These are phyloP conservation scores for Pantherophis guttatus DNA, from an alignment of 2,113 vertebrate genomes.

Conservation along the genomic window DNA sequence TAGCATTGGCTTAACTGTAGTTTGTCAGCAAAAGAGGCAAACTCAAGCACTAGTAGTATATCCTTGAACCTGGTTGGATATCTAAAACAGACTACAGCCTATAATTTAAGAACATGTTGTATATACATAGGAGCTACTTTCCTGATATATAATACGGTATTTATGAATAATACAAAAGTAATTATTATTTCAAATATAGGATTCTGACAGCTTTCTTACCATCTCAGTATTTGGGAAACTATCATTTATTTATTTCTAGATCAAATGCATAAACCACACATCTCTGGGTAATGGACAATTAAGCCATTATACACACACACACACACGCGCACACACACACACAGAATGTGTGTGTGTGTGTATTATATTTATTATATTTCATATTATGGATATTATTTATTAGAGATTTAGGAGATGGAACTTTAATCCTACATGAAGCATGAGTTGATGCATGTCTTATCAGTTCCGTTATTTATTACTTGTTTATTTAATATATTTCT, in stretches of 20 bases:
- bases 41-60: not conserved
- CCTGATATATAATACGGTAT: not conserved
- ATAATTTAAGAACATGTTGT: not conserved
- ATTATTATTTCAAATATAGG: not conserved
- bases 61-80: not conserved
- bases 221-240: conserved; percentile 3
- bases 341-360: no score
- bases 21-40: not conserved
- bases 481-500: not conserved
- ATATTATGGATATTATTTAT: not conserved
- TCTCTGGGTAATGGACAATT: not conserved
- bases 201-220: conserved; percentile 12
- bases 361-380: no score
- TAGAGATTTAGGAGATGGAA: not conserved
- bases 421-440: not conserved
- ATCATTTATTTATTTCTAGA: not conserved
- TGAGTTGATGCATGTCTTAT: not conserved
- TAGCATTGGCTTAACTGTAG: not conserved
- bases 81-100: not conserved
- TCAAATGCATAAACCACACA: not conserved
- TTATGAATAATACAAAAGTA: not conserved
- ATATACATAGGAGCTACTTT: not conserved
- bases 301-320: no score
- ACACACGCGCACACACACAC: no score
- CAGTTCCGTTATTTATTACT: not conserved